phyloP scores from a whole-genome alignment of 1,140 invertebrate species.

The Tetranychus cinnabarinus region DNA sequence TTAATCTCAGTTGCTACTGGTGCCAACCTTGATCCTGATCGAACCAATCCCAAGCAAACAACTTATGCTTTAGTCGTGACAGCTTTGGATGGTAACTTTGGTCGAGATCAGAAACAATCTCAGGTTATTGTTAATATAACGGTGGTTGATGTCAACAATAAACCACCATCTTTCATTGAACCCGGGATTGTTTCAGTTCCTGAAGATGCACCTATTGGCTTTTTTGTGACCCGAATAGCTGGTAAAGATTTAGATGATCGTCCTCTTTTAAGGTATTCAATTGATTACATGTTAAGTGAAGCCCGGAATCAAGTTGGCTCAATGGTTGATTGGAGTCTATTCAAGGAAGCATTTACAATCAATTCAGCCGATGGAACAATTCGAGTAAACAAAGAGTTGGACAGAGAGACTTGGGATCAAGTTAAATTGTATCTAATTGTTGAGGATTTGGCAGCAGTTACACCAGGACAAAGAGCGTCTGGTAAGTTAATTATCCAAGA shows the following conservation, averaged over 20 bases:
- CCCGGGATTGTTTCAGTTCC: constrained; percentile 33
- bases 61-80: constrained; percentile 27
- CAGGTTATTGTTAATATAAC: constrained; percentile 43
- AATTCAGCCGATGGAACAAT: constrained; percentile 52
- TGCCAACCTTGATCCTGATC: constrained; percentile 64
- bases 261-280: constrained; percentile 43
- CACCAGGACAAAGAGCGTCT: constrained; percentile 40
- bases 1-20: constrained; percentile 58
- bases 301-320: constrained; percentile 47
- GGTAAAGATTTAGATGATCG: constrained; percentile 53
- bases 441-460: constrained; percentile 56
- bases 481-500: constrained; percentile 23
- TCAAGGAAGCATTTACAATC: constrained; percentile 34
- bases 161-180: constrained; percentile 41
- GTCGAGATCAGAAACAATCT: constrained; percentile 34
- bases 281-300: constrained; percentile 20
- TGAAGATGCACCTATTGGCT: constrained; percentile 46
- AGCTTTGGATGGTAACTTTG: constrained; percentile 64
- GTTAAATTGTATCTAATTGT: constrained; percentile 48
- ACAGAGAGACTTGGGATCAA: constrained; percentile 45
- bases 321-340: constrained; percentile 13
- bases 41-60: constrained; percentile 43
- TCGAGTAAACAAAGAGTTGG: constrained; percentile 44
- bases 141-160: constrained; percentile 75
- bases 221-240: constrained; percentile 25